phyloP scores from a whole-genome alignment of 1,140 invertebrate genomes.

The Penaeus indicus region DNA sequence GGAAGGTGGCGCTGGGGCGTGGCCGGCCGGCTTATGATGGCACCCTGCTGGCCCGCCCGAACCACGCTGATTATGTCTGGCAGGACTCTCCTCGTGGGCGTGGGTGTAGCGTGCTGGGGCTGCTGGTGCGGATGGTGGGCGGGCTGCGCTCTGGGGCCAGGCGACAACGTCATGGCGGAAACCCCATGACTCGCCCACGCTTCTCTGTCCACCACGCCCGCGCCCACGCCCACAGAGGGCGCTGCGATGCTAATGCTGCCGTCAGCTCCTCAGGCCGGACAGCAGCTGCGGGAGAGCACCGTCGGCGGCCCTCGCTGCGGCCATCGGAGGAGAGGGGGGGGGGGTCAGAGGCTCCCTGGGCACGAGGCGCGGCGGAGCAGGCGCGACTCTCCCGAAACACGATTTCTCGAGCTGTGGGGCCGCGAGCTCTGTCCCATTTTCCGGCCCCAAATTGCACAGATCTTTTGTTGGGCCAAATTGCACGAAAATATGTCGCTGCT shows the following conservation, averaged over 20 bases:
- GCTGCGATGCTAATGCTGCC: too few species aligned
- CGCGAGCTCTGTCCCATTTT: too few species aligned
- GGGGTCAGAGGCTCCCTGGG: not conserved
- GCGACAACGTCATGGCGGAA: not conserved
- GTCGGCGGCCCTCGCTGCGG: not conserved
- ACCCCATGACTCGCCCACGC: not conserved
- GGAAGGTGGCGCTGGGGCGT: conserved; percentile 8
- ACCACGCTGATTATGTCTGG: conserved; percentile 45
- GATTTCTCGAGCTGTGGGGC: too few species aligned
- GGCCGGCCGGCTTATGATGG: not conserved
- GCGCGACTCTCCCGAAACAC: too few species aligned
- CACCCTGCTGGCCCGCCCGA: not conserved
- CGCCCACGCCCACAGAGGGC: not conserved
- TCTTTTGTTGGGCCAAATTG: too few species aligned
- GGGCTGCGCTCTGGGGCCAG: conserved; percentile 18
- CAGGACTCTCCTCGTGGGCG: conserved; percentile 17
- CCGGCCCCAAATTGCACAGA: too few species aligned
- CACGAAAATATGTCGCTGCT: too few species aligned
- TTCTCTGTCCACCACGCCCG: not conserved
- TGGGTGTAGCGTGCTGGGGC: conserved; percentile 3
- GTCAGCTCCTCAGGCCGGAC: too few species aligned
- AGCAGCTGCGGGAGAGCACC: too few species aligned
- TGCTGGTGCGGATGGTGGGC: conserved; percentile 4
- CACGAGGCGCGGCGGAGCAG: not conserved
- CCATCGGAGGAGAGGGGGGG: not conserved